phyloP scores from a whole-genome alignment of 2,797 vertebrate species.

The Sphenodon punctatus region DNA sequence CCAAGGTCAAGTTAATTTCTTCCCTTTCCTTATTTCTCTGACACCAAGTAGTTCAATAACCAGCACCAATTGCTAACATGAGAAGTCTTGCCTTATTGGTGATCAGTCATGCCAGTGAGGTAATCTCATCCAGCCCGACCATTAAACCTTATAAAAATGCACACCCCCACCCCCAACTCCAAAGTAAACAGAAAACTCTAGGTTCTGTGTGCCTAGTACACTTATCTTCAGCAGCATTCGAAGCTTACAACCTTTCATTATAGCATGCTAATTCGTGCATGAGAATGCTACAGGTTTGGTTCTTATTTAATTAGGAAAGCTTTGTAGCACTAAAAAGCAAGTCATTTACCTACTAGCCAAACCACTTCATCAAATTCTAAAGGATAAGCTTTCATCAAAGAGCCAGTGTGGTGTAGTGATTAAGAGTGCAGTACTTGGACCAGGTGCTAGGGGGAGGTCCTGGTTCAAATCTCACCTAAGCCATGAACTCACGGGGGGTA shows the following conservation, averaged over 20 bases:
- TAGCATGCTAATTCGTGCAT: slow-evolving; percentile 41
- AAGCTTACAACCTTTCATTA: slow-evolving; percentile 54
- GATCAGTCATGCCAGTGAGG: slow-evolving; percentile 64
- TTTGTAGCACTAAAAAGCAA: slow-evolving; percentile 28
- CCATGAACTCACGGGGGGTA: too few relatives aligned
- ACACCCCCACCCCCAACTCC: too few relatives aligned
- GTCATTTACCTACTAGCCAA: slow-evolving; percentile 50
- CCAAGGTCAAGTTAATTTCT: slow-evolving; percentile 72
- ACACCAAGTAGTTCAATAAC: slow-evolving; percentile 60
- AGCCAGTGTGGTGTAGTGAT: too few relatives aligned
- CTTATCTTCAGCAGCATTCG: slow-evolving; percentile 27
- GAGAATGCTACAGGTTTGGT: slow-evolving; percentile 48
- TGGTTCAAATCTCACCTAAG: too few relatives aligned
- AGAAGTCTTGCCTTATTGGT: slow-evolving; percentile 62
- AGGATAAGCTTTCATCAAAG: slow-evolving; percentile 65
- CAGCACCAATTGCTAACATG: slow-evolving; percentile 59
- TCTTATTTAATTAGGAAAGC: slow-evolving; percentile 56
- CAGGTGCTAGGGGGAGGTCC: too few relatives aligned
- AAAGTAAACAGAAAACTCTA: slow-evolving; percentile 44
- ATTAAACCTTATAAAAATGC: slow-evolving; percentile 24
- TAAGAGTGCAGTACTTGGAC: too few relatives aligned
- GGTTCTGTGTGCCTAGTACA: background rate
- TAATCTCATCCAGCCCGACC: slow-evolving; percentile 57
- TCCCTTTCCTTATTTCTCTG: slow-evolving; percentile 61
- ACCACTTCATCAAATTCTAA: slow-evolving; percentile 56